Base-by-base conservation (phyloP, 2,113 vertebrate species). In the Xiphorhynchus elegans region DNA sequence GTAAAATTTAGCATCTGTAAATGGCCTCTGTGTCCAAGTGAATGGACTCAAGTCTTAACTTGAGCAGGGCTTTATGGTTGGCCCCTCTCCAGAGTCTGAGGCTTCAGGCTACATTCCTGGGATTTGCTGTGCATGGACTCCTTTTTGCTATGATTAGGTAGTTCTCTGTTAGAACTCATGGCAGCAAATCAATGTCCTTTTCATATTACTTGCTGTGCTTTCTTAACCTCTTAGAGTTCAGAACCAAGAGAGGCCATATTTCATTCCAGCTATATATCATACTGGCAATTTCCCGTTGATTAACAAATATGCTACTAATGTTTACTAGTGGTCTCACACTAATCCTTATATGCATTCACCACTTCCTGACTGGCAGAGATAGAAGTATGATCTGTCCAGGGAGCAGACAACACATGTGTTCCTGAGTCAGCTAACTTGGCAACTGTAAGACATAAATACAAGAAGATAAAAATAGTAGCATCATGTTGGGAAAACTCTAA, bases 1-100 rank as follows among this genome's bases (percentile, higher is more conserved):
- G 96, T 75, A 86, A 94, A 96, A 96, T 93, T 97, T 96, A 96
- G 90, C 84, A 93, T 87, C 82, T 77, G 50, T 96, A 84, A 87
- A 95, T 90, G 74, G 93, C 40, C 44, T 64, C 93, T 90, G 86
- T 97, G 94, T 95, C 96, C 87, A 50, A 66, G 35, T 93, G 90
- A 95, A 96, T 63, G 50, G 90, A 75, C 47, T 76, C 59, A 73
- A 53, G 80, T 91, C 59, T 73, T 66, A 73, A 37, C 26, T 66
- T 74, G 68, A 89, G 76, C 49, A 53, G 73, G 92, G 53, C 78
- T 94, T 95, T 93, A 89, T 68, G 25, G 60, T 39, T 93, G 84
- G 91, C 93, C 23, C 33, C 25, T 73, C 49, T 97, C 96, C 95
- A 95, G 74, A 75, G 59, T 46, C 73, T 90, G 92, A 97, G 95